Base-by-base conservation (phyloP, 2,888 invertebrate genomes). In the Cataglyphis livida region DNA sequence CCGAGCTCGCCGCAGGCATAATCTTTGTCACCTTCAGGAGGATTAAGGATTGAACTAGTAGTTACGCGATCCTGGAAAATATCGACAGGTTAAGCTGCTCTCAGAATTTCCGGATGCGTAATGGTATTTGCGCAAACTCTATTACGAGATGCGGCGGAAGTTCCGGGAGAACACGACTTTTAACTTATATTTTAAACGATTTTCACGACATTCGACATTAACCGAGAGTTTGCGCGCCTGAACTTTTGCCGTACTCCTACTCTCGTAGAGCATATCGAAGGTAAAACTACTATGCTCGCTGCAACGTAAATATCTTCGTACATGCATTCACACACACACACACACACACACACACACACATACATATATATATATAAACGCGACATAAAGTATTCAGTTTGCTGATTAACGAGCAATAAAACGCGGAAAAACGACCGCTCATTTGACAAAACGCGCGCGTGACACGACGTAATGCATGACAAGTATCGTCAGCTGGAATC, bases 11-110 rank as follows among this genome's bases (percentile, higher is more conserved):
- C 71, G 78, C 59, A 59, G 44, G 71, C 78, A 79, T 48, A 59
- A 79, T 25, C 70, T 71, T 79, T 59, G 71, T 78, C 44, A 71
- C 44, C 71, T 18, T 15, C 10, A 48, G 25, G 35, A 71, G 70
- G 70, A 59, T 79, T 79, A 79, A 70, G 71, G 71, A 48, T 79
- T 79, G 71, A 70, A 44, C 71, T 59, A n/a, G 71, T 76, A 76
- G 76, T 79, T 79, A 71, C 71, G 59, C 44, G 70, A 79, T 61
- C 44, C 35, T 41, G 44, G 38, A 59, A 71, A 71, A 79, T 79
- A 71, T 79, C 78, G 78, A 79, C 59, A 59, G 57, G 35, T 32
- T 71, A 61, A 48, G 59, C 71, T 25, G 32, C 68, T 38, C 54
- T 35, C 32, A 48, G 59, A 32, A 78, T 79, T 79, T 59, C 71